Percentiles rank a stretch among this genome's conserved stretches.
Conservation (phyloP, 2,113 vertebrate species). For the Lathamus discolor region DNA sequence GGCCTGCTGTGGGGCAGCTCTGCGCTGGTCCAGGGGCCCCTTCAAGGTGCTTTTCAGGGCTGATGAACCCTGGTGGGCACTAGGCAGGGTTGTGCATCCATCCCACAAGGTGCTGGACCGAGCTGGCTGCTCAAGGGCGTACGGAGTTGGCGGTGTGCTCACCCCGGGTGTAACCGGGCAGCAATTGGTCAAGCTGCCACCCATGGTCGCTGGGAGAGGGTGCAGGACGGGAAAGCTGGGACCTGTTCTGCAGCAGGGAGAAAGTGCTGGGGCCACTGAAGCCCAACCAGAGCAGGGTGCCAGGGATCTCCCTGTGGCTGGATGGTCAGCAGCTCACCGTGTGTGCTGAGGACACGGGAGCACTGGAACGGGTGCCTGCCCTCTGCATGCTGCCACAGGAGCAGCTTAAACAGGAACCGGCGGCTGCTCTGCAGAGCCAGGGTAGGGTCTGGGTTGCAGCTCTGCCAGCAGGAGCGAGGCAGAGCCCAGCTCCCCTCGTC, state of each 20-base stretch:
- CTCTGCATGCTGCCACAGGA: not conserved
- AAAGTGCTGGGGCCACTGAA: not conserved
- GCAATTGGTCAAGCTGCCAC: not conserved
- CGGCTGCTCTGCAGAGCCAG: not conserved
- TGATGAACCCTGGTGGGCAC: too few species aligned
- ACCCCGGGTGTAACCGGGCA: rapidly evolving
- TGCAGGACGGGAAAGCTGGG: not conserved
- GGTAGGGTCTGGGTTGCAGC: not conserved
- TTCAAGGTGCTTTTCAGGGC: not conserved
- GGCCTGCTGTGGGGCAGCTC: not conserved
- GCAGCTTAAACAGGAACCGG: not conserved
- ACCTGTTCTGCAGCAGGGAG: not conserved
- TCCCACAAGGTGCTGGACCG: rapidly evolving
- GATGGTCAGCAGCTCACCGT: not conserved
- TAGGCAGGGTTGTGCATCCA: not conserved
- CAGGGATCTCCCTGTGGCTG: not conserved
- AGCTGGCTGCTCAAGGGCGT: not conserved
- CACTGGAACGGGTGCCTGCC: not conserved
- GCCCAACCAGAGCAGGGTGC: rapidly evolving
- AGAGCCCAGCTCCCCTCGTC: not conserved
- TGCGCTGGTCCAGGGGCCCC: rapidly evolving
- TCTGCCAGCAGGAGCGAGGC: not conserved
- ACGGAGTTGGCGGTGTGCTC: not conserved
- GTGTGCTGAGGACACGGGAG: not conserved
- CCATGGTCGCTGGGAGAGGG: not conserved